These are phyloP conservation scores for Cynopterus sphinx DNA, from an alignment of 2,797 vertebrate species.

Conservation along the genomic window DNA sequence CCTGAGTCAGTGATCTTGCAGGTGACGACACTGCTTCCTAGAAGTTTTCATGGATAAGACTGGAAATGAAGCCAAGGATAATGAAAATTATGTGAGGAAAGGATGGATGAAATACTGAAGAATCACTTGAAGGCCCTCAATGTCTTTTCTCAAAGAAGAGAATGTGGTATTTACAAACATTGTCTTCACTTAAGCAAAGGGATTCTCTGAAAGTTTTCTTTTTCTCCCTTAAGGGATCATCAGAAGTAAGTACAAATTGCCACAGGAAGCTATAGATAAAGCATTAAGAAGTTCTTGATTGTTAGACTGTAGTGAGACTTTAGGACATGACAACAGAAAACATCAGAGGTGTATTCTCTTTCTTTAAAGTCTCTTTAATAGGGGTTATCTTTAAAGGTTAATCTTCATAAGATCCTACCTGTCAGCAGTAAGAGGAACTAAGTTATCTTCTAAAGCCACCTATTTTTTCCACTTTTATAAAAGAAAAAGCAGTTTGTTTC, in stretches of 20 bases:
- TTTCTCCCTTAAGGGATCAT: background rate
- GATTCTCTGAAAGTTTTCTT: background rate
- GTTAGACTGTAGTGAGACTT: background rate
- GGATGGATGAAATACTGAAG: background rate
- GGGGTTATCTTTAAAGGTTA: background rate
- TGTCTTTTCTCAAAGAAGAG: background rate
- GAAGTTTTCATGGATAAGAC: background rate
- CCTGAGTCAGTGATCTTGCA: slow-evolving; percentile 49
- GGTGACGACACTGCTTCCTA: background rate
- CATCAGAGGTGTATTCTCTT: background rate
- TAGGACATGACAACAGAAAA: background rate
- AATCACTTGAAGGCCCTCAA: background rate
- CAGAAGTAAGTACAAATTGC: slow-evolving; percentile 22
- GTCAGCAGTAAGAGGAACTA: background rate
- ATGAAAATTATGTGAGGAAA: background rate
- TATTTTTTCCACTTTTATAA: background rate
- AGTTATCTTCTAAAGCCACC: background rate
- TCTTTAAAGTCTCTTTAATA: background rate
- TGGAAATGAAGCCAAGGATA: background rate
- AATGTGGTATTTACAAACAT: background rate
- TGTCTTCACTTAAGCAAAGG: background rate
- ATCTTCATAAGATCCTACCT: background rate
- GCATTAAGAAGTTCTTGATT: background rate
- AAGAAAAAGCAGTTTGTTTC: background rate
- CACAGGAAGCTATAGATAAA: background rate